Evolutionary conservation across 2,888 invertebrate species (phyloP).

Genomic region (Macroteleia sp.): DNA sequence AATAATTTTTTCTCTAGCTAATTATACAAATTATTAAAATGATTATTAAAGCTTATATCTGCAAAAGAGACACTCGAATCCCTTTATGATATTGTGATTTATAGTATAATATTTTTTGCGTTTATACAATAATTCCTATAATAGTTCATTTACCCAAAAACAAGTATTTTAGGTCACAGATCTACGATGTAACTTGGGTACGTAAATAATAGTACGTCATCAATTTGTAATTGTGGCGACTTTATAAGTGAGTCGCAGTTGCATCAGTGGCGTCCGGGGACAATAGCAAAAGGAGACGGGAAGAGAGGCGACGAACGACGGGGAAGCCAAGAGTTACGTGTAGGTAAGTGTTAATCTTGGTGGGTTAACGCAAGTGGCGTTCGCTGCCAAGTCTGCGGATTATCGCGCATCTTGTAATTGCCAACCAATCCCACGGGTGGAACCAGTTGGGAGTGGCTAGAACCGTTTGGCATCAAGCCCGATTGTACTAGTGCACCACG

Average conservation of each 20-base stretch:
- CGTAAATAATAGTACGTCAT: conserved; percentile 41
- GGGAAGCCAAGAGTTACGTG: conserved; percentile 79
- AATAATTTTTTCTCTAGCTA: no score
- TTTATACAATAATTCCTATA: no score
- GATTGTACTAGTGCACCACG: conserved; percentile 76
- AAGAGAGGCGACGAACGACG: conserved; percentile 23
- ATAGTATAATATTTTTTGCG: no score
- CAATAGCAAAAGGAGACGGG: conserved; percentile 6
- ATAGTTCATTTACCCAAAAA: background rate
- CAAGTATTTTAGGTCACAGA: background rate
- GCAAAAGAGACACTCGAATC: no score
- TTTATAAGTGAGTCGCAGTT: conserved; percentile 46
- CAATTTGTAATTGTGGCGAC: conserved; percentile 48
- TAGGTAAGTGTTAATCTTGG: conserved; percentile 83
- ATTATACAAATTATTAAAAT: no score
- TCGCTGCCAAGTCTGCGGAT: conserved; percentile 83
- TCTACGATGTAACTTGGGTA: background rate
- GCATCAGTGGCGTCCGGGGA: conserved; percentile 7
- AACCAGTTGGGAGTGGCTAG: conserved; percentile 76
- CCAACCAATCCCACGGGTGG: conserved; percentile 82
- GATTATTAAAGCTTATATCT: no score
- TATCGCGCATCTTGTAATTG: conserved; percentile 84
- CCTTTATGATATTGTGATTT: no score
- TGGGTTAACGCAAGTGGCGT: conserved; percentile 81
- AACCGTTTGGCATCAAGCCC: conserved; percentile 83